phyloP scores from a whole-genome alignment of 2,888 invertebrate genomes.

The Cephus nigrinus region DNA sequence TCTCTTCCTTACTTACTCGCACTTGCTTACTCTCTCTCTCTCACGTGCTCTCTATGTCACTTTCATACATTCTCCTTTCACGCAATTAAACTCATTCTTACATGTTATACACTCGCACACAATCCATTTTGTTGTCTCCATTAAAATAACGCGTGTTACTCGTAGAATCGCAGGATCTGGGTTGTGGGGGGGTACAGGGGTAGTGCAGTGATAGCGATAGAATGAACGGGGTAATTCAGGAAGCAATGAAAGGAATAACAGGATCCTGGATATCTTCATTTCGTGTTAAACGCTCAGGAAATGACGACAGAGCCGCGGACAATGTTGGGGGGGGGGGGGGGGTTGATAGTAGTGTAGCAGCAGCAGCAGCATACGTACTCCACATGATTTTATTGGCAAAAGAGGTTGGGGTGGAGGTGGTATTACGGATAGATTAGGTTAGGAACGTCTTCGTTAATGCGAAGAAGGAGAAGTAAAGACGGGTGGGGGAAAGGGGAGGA shows the following conservation, averaged over 20 bases:
- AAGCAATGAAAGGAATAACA: not conserved
- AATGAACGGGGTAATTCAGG: not conserved
- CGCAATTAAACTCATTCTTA: constrained; percentile 27
- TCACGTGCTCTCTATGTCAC: not conserved
- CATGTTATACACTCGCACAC: constrained; percentile 17
- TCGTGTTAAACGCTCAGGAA: not conserved
- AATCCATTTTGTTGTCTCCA: not conserved
- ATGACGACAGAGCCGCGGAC: not conserved
- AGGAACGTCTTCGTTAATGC: constrained; percentile 15
- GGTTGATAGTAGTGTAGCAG: constrained; percentile 20
- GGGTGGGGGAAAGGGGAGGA: not conserved
- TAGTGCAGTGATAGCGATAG: not conserved
- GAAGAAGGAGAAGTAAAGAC: constrained; percentile 21
- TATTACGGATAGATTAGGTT: constrained; percentile 13
- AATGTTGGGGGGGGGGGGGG: constrained; percentile 40
- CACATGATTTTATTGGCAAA: constrained; percentile 8
- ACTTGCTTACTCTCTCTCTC: constrained; percentile 57
- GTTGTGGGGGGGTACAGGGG: not conserved
- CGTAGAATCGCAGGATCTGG: not conserved
- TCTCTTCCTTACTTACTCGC: not conserved
- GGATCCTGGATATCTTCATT: not conserved
- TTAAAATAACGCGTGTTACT: not conserved
- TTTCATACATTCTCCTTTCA: constrained; percentile 14
- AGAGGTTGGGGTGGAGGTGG: constrained; percentile 12
- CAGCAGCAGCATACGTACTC: constrained; percentile 15